phyloP scores from a whole-genome alignment of 2,888 invertebrate species.

The Limnephilus lunatus region DNA sequence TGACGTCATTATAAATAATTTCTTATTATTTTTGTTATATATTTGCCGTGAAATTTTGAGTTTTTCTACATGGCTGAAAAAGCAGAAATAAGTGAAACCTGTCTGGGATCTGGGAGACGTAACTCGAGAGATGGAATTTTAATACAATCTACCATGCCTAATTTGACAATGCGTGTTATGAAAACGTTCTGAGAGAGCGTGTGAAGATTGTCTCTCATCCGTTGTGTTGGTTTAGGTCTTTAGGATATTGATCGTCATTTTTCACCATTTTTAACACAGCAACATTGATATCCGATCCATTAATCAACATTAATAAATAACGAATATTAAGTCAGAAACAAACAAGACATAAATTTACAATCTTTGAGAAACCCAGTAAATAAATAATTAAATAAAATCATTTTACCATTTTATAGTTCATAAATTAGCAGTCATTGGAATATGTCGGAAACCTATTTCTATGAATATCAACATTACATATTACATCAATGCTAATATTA shows the following conservation, averaged over 20 bases:
- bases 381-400: not conserved
- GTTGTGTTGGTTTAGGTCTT: not conserved
- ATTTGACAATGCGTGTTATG: not conserved
- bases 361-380: not conserved
- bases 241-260: not conserved
- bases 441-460: not conserved
- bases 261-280: not conserved
- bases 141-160: not conserved
- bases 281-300: not conserved
- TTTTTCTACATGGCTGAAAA: not conserved
- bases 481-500: too few relatives aligned
- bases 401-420: not conserved
- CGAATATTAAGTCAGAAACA: not conserved
- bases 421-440: not conserved
- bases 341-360: not conserved
- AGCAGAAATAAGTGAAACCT: not conserved
- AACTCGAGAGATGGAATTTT: not conserved
- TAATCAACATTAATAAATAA: not conserved
- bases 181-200: not conserved
- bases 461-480: too few relatives aligned
- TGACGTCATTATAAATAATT: not conserved
- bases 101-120: not conserved
- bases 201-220: not conserved
- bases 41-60: not conserved
- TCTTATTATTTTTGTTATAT: not conserved